A percentile compares a stretch with the other conserved stretches of the same genome.
These are phyloP conservation scores for Furnarius figulus DNA, from an alignment of 2,113 vertebrate genomes.

Conservation along the genomic window DNA sequence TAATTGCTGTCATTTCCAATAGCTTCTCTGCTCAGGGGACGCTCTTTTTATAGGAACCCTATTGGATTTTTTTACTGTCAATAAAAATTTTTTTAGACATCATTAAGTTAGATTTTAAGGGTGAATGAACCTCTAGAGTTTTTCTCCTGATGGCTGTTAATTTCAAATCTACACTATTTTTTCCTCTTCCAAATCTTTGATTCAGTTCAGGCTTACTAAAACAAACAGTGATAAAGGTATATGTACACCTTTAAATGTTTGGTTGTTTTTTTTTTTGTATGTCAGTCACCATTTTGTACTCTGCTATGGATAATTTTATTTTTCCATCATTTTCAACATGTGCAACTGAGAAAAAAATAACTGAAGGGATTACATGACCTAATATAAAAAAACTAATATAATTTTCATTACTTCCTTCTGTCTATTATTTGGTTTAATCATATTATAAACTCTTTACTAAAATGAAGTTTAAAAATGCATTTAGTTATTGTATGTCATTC, in stretches of 20 bases:
- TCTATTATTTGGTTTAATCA: not conserved
- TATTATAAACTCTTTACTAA: not conserved
- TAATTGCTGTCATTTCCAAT: constrained; percentile 63
- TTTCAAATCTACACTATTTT: not conserved
- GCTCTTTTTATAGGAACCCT: constrained; percentile 23
- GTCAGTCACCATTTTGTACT: not conserved
- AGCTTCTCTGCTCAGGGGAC: constrained; percentile 8
- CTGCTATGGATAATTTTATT: not conserved
- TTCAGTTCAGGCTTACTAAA: not conserved
- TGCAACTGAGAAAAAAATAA: not conserved
- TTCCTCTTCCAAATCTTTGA: not conserved
- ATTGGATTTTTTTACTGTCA: constrained; percentile 31
- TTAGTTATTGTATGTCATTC: not conserved
- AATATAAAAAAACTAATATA: not conserved
- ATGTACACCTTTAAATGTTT: not conserved
- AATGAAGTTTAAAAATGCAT: not conserved
- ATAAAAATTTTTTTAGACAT: constrained; percentile 4
- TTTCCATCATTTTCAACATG: not conserved
- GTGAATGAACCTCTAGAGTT: not conserved
- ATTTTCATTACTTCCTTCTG: not conserved
- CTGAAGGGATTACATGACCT: not conserved
- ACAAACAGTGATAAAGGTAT: not conserved
- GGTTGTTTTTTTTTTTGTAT: not conserved
- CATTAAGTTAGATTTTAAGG: constrained; percentile 47
- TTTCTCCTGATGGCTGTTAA: not conserved